Conservation (phyloP, 1,140 invertebrate species). For the Fopius arisanus region DNA sequence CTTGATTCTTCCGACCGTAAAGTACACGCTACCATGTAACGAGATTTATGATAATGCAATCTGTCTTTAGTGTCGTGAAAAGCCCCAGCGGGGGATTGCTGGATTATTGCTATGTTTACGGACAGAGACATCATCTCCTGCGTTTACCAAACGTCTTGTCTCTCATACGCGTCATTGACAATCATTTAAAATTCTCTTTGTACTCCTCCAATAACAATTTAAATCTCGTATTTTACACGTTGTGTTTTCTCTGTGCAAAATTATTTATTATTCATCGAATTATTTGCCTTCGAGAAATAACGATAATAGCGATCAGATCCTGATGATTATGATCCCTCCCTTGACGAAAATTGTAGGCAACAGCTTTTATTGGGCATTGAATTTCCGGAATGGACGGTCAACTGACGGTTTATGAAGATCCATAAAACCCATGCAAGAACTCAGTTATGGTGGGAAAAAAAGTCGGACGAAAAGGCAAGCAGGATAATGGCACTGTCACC, state of each 20-base stretch:
- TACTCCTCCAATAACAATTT: too few relatives aligned
- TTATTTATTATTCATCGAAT: too few relatives aligned
- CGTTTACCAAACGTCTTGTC: neutral
- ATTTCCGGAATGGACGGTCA: neutral
- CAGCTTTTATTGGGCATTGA: too few relatives aligned
- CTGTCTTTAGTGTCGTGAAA: constrained; percentile 31
- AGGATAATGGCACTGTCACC: constrained; percentile 10
- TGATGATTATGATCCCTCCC: too few relatives aligned
- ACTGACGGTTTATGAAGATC: neutral
- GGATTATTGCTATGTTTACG: constrained; percentile 4
- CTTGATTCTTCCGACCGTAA: constrained; percentile 4
- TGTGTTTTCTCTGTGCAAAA: too few relatives aligned
- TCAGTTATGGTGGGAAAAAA: neutral
- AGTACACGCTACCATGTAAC: constrained; percentile 16
- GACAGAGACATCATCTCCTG: neutral
- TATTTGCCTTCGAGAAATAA: too few relatives aligned
- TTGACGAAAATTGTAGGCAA: too few relatives aligned
- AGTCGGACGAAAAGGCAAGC: constrained; percentile 12
- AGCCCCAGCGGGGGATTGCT: neutral
- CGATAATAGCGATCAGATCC: too few relatives aligned
- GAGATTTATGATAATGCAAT: constrained; percentile 39
- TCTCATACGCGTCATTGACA: neutral
- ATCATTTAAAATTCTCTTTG: too few relatives aligned
- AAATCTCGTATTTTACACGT: too few relatives aligned
- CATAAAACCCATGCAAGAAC: neutral